A percentile compares a stretch with the other conserved stretches of the same genome.
Evolutionary conservation across 2,888 invertebrate species (phyloP).

Genomic region (Acanthoscelides obtectus): DNA sequence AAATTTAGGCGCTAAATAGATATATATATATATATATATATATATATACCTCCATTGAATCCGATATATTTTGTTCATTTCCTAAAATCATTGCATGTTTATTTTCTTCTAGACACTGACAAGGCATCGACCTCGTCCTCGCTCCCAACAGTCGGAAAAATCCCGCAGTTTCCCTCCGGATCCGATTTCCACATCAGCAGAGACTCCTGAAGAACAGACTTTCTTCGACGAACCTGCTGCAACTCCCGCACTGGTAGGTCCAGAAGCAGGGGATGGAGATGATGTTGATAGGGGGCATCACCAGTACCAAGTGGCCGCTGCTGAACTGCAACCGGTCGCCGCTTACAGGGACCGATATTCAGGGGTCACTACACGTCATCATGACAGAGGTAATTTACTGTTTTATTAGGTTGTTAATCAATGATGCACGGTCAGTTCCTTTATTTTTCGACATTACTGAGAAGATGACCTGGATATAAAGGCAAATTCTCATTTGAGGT

Average conservation of each 20-base stretch:
- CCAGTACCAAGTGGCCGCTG: neutral
- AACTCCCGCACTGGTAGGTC: constrained; percentile 49
- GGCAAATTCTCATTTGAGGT: too few relatives aligned
- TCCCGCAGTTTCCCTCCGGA: constrained; percentile 68
- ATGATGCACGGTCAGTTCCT: too few relatives aligned
- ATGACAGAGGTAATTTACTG: constrained; percentile 30
- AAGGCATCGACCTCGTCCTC: constrained; percentile 55
- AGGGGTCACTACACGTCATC: neutral
- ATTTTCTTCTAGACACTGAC: constrained; percentile 53
- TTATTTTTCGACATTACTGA: too few relatives aligned
- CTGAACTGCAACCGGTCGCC: constrained; percentile 17
- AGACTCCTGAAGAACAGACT: constrained; percentile 48
- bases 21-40: too few relatives aligned
- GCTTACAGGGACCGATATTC: constrained; percentile 18
- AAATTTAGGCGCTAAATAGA: too few relatives aligned
- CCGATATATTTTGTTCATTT: too few relatives aligned
- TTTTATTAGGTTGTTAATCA: too few relatives aligned
- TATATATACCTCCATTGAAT: too few relatives aligned
- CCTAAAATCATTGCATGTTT: too few relatives aligned
- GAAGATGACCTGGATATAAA: too few relatives aligned
- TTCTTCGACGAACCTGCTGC: constrained; percentile 55
- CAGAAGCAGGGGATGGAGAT: constrained; percentile 33
- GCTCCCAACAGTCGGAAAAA: constrained; percentile 59
- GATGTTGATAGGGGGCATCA: constrained; percentile 28
- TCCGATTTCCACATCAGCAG: constrained; percentile 28